Evolutionary conservation across 1,140 invertebrate species (phyloP), one percentile per base, ranked within the genome.

Genomic region (Danaus plexippus): DNA sequence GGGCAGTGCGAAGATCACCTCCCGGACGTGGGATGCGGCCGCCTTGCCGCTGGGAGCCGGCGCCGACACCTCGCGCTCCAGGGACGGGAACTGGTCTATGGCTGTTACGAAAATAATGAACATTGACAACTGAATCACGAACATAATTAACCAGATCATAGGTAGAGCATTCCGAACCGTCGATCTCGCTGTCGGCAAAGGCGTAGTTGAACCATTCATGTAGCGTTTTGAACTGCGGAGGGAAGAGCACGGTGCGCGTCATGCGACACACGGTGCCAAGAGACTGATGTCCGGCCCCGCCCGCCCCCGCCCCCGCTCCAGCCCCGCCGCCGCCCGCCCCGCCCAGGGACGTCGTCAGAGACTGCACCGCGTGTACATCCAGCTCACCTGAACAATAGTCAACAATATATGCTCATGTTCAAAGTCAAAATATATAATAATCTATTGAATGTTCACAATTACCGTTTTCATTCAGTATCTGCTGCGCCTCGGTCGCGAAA

Each of bases 151-250:
- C 22, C 22, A 32, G 22, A 32, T 32, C 7, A 32, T 8, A 2
- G 13, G 5, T 15, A 9, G 12, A 47, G 13, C 40, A 44, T 58
- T 86, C 89, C 22, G 4, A 32, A 97, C 96, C 95, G 88, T 98
- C 96, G 51, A 98, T 94, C 86, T 97, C 96, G 79, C 94, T 95
- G 63, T 93, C 95, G 13, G 95, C 92, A 84, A 98, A 98, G 0
- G 97, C 95, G 87, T 98, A 99, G 68, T 96, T 93, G 87, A 98
- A 98, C 97, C 97, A 99, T 85, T 98, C 97, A 67, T 95, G 93
- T 9, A 97, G 88, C 12, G 94, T 94, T 79, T 96, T 95, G 81
- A 98, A 98, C 83, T 98, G 97, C 18, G 96, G 97, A 48, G 96
- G 96, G 85, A 98, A 98, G 13, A 97, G 90, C 52, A 97, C 92